These are phyloP conservation scores for Mesaphorura yosii DNA, from an alignment of 1,140 invertebrate genomes.

Conservation along the genomic window DNA sequence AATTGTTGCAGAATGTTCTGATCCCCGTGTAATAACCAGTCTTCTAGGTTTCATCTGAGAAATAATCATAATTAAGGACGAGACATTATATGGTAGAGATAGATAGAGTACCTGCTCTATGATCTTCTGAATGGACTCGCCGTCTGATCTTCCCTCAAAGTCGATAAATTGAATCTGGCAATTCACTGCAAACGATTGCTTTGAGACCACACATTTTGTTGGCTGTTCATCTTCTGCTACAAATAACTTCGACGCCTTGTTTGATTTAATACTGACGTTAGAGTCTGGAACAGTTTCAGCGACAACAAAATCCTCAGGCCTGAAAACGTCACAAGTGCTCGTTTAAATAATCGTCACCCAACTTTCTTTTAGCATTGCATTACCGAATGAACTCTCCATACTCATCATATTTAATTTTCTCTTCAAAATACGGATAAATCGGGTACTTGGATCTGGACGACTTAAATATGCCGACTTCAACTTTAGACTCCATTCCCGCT, in stretches of 20 bases:
- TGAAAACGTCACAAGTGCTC: slow-evolving; percentile 32
- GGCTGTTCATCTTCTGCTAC: slow-evolving; percentile 52
- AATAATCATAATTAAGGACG: neutral
- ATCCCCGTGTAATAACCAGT: slow-evolving; percentile 58
- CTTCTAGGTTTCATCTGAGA: slow-evolving; percentile 61
- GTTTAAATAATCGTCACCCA: neutral
- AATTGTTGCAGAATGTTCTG: slow-evolving; percentile 48
- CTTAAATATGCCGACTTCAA: slow-evolving; percentile 65
- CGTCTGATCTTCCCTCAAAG: slow-evolving; percentile 95
- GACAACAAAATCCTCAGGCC: slow-evolving; percentile 65
- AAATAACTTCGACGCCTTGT: neutral
- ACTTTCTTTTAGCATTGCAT: slow-evolving; percentile 1
- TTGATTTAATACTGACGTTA: neutral
- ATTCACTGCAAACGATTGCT: slow-evolving; percentile 63
- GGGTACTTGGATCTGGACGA: slow-evolving; percentile 83
- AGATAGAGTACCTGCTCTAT: slow-evolving; percentile 62
- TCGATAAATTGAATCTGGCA: slow-evolving; percentile 89
- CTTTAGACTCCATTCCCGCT: slow-evolving; percentile 51
- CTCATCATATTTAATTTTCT: slow-evolving; percentile 83
- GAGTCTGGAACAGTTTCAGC: slow-evolving; percentile 4
- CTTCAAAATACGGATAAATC: slow-evolving; percentile 92
- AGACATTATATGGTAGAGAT: too few species aligned
- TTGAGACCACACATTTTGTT: slow-evolving; percentile 75
- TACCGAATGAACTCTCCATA: slow-evolving; percentile 81
- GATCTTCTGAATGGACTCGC: slow-evolving; percentile 88